Percentiles rank a stretch among this genome's conserved stretches.
phyloP scores from a whole-genome alignment of 2,113 vertebrate species.

The Perognathus longimembris region DNA sequence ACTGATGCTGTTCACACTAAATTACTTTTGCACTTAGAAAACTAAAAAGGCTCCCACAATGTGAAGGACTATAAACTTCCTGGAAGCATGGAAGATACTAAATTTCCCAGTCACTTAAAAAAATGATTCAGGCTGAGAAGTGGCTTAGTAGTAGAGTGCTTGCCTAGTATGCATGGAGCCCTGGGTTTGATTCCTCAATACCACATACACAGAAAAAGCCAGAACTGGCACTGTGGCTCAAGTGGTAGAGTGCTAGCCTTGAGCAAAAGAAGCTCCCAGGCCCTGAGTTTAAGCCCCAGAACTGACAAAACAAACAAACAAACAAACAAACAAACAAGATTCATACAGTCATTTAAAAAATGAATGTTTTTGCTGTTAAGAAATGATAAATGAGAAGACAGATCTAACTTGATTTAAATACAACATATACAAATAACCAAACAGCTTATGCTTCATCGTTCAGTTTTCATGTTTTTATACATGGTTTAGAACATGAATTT shows the following conservation, averaged over 20 bases:
- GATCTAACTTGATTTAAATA: background rate
- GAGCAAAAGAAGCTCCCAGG: no score
- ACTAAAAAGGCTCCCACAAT: slow-evolving; percentile 16
- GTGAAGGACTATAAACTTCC: background rate
- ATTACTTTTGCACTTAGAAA: slow-evolving; percentile 41
- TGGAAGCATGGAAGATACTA: background rate
- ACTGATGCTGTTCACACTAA: slow-evolving; percentile 14
- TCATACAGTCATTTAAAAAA: background rate
- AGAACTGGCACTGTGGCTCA: no score
- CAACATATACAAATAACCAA: no score
- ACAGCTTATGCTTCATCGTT: background rate
- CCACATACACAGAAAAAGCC: no score
- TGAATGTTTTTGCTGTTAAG: background rate
- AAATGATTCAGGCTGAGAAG: no score
- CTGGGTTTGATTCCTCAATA: no score
- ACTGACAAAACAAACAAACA: no score
- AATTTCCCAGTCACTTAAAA: slow-evolving; percentile 19
- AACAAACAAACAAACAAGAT: no score
- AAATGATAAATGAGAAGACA: background rate
- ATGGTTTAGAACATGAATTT: background rate
- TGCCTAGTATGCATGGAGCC: no score
- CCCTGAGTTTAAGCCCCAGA: no score
- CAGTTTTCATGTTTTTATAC: background rate
- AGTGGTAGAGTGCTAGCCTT: no score
- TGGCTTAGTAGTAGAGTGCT: no score